Percentiles rank a stretch among this genome's conserved stretches.
Evolutionary conservation across 2,888 invertebrate species (phyloP).

Genomic region (Drosophila acutilabella): DNA sequence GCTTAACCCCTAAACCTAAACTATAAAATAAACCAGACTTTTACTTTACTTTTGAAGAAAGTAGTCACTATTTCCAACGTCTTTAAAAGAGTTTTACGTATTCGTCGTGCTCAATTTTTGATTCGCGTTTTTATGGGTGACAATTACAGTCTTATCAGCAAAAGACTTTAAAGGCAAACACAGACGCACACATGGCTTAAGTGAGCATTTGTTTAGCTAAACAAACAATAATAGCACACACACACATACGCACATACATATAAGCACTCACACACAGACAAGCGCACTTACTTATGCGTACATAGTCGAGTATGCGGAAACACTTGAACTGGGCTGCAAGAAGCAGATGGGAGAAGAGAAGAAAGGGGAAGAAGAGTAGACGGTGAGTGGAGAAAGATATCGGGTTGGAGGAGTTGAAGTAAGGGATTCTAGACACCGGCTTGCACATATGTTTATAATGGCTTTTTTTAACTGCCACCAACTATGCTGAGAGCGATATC

Average conservation of each 20-base stretch:
- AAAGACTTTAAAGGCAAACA: conserved; percentile 18
- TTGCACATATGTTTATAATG: conserved; percentile 78
- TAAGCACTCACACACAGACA: neutral
- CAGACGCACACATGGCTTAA: conserved; percentile 10
- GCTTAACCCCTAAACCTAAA: too few species aligned
- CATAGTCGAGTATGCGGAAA: conserved; percentile 53
- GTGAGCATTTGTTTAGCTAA: conserved; percentile 59
- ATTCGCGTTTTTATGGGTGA: neutral
- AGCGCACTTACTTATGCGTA: conserved; percentile 7
- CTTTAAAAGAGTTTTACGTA: neutral
- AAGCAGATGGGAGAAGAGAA: neutral
- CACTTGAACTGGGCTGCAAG: conserved; percentile 50
- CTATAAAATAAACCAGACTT: too few species aligned
- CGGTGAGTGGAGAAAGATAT: neutral
- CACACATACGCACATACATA: conserved; percentile 16
- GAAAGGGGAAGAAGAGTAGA: neutral
- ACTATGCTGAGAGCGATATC: conserved; percentile 28
- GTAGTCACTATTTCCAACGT: neutral
- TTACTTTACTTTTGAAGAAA: too few species aligned
- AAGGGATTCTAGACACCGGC: conserved; percentile 6
- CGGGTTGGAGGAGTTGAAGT: neutral
- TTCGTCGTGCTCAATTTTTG: neutral
- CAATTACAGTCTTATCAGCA: conserved; percentile 39
- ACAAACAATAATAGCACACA: conserved; percentile 32
- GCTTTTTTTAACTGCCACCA: conserved; percentile 71